Conservation (phyloP, 2,888 invertebrate genomes). For the Cacoxenus indagator region DNA sequence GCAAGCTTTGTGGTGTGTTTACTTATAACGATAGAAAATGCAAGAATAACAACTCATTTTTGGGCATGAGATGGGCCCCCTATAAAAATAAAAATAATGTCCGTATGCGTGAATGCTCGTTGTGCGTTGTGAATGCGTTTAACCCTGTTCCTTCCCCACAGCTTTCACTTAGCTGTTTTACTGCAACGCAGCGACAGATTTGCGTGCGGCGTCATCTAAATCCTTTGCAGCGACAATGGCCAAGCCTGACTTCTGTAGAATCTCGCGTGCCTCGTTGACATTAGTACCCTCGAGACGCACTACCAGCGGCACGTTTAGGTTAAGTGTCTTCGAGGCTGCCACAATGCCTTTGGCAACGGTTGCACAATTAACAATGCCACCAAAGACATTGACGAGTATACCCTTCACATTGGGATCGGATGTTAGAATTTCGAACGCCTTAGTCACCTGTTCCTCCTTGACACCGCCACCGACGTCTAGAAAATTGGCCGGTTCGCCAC, state of each 20-base stretch:
- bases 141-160: background rate
- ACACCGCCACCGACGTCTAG: constrained; percentile 98
- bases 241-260: constrained; percentile 87
- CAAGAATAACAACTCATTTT: background rate
- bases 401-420: constrained; percentile 91
- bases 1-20: no score
- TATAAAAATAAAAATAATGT: background rate
- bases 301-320: constrained; percentile 88
- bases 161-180: no score
- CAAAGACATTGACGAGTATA: constrained; percentile 98
- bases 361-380: constrained; percentile 97
- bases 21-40: background rate
- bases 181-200: constrained; percentile 77
- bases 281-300: constrained; percentile 97
- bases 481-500: constrained; percentile 98
- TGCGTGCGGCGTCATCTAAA: constrained; percentile 93
- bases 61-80: background rate
- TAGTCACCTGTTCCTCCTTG: constrained; percentile 91
- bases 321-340: constrained; percentile 84
- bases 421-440: constrained; percentile 92
- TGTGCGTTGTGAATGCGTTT: background rate
- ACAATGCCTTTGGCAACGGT: constrained; percentile 97
- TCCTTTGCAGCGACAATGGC: constrained; percentile 85
- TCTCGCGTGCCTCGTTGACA: constrained; percentile 84
- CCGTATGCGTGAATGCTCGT: background rate